Evolutionary conservation across 2,888 invertebrate species (phyloP).

Genomic region (Cephus pygmeus): DNA sequence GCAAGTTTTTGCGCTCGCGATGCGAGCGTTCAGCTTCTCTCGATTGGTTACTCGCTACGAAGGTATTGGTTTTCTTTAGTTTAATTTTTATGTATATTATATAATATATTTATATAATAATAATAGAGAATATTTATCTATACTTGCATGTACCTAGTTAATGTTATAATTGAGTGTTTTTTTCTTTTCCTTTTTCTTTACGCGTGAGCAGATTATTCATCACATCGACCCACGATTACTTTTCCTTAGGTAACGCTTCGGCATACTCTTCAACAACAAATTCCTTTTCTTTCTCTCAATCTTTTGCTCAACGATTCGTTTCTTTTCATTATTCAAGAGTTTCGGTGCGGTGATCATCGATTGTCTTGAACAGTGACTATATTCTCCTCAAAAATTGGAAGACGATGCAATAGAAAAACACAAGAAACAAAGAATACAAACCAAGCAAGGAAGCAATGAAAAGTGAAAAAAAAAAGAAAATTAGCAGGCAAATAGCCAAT

Average conservation of each 20-base stretch:
- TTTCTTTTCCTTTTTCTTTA: constrained; percentile 22
- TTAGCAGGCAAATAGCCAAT: background rate
- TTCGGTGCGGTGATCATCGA: background rate
- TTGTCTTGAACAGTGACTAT: background rate
- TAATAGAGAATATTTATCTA: constrained; percentile 42
- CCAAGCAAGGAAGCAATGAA: background rate
- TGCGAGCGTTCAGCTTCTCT: constrained; percentile 30
- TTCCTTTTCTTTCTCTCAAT: constrained; percentile 16
- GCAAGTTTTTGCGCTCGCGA: constrained; percentile 32
- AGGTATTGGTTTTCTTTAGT: constrained; percentile 41
- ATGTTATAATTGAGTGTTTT: constrained; percentile 39
- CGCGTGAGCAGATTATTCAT: constrained; percentile 40
- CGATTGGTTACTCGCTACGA: constrained; percentile 42
- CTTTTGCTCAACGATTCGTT: background rate
- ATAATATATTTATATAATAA: constrained; percentile 37
- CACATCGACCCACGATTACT: constrained; percentile 31
- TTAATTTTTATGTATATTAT: constrained; percentile 37
- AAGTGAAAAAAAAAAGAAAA: background rate
- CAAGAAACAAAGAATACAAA: constrained; percentile 6
- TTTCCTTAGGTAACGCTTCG: constrained; percentile 35
- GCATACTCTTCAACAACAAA: constrained; percentile 32
- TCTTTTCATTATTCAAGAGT: constrained; percentile 14
- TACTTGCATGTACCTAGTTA: constrained; percentile 38
- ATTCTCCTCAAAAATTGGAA: constrained; percentile 17
- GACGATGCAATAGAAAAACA: constrained; percentile 20